phyloP scores from a whole-genome alignment of 92 coral and sea anemone species.

The Nematostella vectensis region DNA sequence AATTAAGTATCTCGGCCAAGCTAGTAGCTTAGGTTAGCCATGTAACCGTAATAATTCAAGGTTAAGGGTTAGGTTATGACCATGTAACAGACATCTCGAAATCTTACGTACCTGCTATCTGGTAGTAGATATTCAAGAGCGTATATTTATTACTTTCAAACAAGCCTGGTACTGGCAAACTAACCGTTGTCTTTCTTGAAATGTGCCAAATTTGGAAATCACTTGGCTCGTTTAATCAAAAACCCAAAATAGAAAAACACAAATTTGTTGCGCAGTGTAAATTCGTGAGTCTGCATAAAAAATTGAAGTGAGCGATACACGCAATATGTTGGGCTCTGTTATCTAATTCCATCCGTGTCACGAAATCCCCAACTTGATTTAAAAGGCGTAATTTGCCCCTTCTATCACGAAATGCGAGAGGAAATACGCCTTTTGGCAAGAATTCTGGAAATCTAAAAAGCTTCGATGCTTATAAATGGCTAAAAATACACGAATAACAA shows the following conservation, averaged over 20 bases:
- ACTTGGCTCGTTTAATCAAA: no score
- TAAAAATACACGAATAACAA: no score
- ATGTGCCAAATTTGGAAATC: no score
- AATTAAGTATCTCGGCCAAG: no score
- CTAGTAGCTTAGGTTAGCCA: no score
- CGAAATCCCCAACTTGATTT: slow-evolving; percentile 1
- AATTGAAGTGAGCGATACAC: slow-evolving; percentile 2
- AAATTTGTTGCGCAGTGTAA: slow-evolving; percentile 12
- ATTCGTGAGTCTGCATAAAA: slow-evolving; percentile 10
- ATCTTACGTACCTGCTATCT: slow-evolving; percentile 1
- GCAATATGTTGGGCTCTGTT: neutral
- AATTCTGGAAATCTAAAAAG: neutral
- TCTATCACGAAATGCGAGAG: neutral
- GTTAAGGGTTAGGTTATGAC: no score
- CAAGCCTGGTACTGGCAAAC: neutral
- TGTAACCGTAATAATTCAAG: neutral
- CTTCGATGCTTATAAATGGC: neutral
- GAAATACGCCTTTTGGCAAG: neutral
- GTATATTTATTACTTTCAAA: neutral
- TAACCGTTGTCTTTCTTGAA: no score
- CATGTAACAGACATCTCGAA: neutral
- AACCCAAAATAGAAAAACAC: no score
- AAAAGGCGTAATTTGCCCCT: neutral
- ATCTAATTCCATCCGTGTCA: no score
- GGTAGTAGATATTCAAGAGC: neutral